Base-by-base conservation (phyloP, 2,888 invertebrate species). In the Rotaria magnacalcarata region DNA sequence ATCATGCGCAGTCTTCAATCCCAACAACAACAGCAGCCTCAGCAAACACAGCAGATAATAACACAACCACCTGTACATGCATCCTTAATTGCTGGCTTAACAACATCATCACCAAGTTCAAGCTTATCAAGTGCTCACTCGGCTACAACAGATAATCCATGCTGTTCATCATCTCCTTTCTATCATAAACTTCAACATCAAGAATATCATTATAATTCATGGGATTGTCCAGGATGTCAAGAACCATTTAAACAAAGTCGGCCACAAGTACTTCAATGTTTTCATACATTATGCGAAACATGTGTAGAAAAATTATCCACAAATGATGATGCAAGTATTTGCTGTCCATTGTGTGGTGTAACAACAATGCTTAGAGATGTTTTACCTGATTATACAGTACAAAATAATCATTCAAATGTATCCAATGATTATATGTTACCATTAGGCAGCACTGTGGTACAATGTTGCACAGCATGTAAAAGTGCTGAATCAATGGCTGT, bases 221-320 rank as follows among this genome's bases (percentile, higher is more conserved):
- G 47, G 43, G n/a, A 80, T 47, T 80, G 80, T n/a, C n/a, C 47
- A 2, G 10, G 21, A 24, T 80, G 80, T 47, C 43, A 47, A 47
- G 47, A 47, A 47, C 24, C 47, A 10, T 80, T 47, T n/a, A 80
- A 80, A 47, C 80, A 80, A 80, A 80, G 7, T 24, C 47, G 47
- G n/a, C 47, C 80, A n/a, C 56, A 85, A 74, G 90, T 90, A 16
- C 89, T 90, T 47, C 89, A 89, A 87, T 90, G 90, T 88, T 90
- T 90, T 90, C 95, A 95, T 92, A 94, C 94, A 27, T 94, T 95
- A 91, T 96, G 96, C 92, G 94, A 94, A 90, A 92, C 93, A 89
- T 96, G 95, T 92, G 92, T 95, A 90, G 95, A 95, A 91, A 93
- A 94, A 90, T 88, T 88, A 84, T 89, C 89, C 87, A 47, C 47